Evolutionary conservation across 1,140 invertebrate species (phyloP).

Genomic region (Temnothorax longispinosus): DNA sequence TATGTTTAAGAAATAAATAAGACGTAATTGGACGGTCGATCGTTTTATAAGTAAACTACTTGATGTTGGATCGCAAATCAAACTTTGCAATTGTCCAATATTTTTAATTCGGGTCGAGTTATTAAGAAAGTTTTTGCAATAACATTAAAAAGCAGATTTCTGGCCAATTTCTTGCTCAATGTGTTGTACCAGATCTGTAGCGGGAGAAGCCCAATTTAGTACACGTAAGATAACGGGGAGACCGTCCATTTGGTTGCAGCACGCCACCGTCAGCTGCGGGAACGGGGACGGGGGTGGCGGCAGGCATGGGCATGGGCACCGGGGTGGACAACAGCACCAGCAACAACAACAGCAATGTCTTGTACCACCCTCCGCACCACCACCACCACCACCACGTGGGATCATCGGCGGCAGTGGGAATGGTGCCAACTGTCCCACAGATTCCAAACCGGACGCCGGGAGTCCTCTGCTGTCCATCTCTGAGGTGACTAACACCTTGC

Average conservation of each 20-base stretch:
- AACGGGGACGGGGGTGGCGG: conserved; percentile 81
- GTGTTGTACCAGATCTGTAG: background rate
- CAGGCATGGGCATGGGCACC: conserved; percentile 77
- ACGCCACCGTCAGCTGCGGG: conserved; percentile 81
- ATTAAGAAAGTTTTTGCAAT: background rate
- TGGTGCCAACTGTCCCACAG: conserved; percentile 85
- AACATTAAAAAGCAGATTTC: background rate
- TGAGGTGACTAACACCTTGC: conserved; percentile 92
- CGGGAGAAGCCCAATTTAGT: conserved; percentile 16
- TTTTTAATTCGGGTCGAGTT: background rate
- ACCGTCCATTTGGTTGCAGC: conserved; percentile 83
- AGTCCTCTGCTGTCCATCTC: conserved; percentile 94
- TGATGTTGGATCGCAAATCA: background rate
- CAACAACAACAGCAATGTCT: conserved; percentile 80
- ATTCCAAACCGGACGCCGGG: conserved; percentile 89
- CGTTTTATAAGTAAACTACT: background rate
- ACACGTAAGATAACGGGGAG: conserved; percentile 71
- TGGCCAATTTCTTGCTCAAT: background rate
- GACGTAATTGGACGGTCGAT: background rate
- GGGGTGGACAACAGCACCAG: conserved; percentile 78
- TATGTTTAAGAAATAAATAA: conserved; percentile 1
- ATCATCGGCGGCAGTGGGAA: conserved; percentile 78
- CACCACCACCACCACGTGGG: conserved; percentile 79
- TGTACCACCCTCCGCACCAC: conserved; percentile 79
- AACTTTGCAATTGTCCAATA: background rate